Percentiles rank a stretch among this genome's conserved stretches.
These are phyloP conservation scores for Sinocyclocheilus grahami DNA, from an alignment of 2,113 vertebrate genomes.

Conservation along the genomic window DNA sequence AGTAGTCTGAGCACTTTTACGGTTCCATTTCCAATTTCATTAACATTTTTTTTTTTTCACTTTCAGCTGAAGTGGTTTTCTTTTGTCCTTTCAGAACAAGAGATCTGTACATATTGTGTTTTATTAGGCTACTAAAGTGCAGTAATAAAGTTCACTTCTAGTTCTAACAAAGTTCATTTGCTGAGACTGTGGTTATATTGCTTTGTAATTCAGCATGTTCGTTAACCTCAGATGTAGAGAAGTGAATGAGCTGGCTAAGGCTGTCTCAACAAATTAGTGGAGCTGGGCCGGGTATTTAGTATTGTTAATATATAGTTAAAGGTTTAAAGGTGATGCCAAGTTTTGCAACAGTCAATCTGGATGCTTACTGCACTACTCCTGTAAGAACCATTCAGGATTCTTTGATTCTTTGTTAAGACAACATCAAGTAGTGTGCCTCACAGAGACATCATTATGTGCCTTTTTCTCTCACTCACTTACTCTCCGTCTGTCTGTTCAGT, in stretches of 20 bases:
- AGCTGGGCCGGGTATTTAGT: too few relatives aligned
- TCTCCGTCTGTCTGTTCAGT: not conserved
- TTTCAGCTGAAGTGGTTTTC: not conserved
- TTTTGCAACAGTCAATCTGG: not conserved
- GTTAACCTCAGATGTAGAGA: too few relatives aligned
- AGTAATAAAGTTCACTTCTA: not conserved
- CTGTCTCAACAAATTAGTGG: not conserved
- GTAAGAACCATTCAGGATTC: not conserved
- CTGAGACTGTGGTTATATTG: not conserved
- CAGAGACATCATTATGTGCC: conserved; percentile 28
- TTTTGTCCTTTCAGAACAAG: not conserved
- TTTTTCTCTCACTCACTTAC: not conserved
- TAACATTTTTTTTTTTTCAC: too few relatives aligned
- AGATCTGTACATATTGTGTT: not conserved
- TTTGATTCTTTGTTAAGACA: not conserved
- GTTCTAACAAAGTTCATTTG: not conserved
- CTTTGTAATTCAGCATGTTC: not conserved
- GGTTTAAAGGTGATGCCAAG: too few relatives aligned
- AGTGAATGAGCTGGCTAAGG: not conserved
- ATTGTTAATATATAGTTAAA: too few relatives aligned
- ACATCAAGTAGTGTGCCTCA: conserved; percentile 35
- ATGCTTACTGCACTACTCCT: not conserved
- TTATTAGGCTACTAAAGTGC: not conserved
- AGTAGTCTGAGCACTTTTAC: not conserved
- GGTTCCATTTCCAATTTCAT: not conserved